Evolutionary conservation across 2,888 invertebrate genomes (phyloP).

Genomic region (Euzophera pinguis): DNA sequence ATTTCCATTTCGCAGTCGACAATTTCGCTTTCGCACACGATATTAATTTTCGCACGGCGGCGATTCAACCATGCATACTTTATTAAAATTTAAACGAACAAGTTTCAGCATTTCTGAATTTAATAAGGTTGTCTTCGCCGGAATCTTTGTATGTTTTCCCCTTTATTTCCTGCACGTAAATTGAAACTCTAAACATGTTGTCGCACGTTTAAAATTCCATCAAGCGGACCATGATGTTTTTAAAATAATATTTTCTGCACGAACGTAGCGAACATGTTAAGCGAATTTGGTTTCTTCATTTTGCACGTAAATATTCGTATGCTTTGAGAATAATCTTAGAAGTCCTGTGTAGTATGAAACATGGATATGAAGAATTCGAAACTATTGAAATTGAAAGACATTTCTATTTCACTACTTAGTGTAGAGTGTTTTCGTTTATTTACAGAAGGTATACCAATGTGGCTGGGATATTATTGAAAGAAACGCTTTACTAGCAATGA

Average conservation of each 20-base stretch:
- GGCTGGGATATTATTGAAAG: too few species aligned
- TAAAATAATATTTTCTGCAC: slow-evolving; percentile 52
- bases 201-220: slow-evolving; percentile 53
- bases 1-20: neutral
- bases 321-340: neutral
- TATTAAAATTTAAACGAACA: slow-evolving; percentile 4
- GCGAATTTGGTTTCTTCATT: slow-evolving; percentile 23
- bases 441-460: too few species aligned
- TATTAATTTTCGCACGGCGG: neutral
- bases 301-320: slow-evolving; percentile 3
- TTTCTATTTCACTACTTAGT: too few species aligned
- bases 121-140: slow-evolving; percentile 15
- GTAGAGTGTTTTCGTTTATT: too few species aligned
- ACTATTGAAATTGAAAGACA: too few species aligned
- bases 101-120: slow-evolving; percentile 2
- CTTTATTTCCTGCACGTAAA: slow-evolving; percentile 36
- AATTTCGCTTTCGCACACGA: neutral
- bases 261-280: slow-evolving; percentile 34
- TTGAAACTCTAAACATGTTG: slow-evolving; percentile 47
- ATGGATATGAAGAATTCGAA: too few species aligned
- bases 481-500: too few species aligned
- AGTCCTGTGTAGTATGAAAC: too few species aligned
- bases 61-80: neutral
- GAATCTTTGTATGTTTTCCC: slow-evolving; percentile 15
- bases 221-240: slow-evolving; percentile 37